phyloP scores from a whole-genome alignment of 92 coral and sea anemone genomes.

The Umimayanthus kanabou region DNA sequence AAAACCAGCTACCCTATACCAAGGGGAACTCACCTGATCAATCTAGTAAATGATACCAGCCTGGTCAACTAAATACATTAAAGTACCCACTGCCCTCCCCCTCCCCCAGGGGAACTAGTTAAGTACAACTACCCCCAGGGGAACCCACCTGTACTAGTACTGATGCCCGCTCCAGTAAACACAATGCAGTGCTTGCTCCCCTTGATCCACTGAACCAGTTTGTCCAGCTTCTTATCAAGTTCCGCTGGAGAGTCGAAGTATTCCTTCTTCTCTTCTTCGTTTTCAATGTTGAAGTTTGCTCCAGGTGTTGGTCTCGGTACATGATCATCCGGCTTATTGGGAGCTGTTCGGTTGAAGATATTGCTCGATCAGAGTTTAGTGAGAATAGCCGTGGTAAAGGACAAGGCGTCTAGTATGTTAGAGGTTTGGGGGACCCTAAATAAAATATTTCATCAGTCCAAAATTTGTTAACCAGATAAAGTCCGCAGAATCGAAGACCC shows the following conservation, averaged over 20 bases:
- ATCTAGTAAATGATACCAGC: too few relatives aligned
- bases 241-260: slow-evolving; percentile 57
- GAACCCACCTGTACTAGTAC: slow-evolving; percentile 60
- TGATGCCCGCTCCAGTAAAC: slow-evolving; percentile 75
- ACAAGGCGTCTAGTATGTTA: background rate
- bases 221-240: slow-evolving; percentile 58
- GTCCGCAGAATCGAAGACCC: too few relatives aligned
- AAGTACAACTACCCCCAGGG: background rate
- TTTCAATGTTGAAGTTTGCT: slow-evolving; percentile 54
- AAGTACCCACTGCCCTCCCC: too few relatives aligned
- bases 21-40: too few relatives aligned
- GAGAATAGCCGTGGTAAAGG: background rate
- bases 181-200: slow-evolving; percentile 72
- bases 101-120: too few relatives aligned
- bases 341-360: background rate
- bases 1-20: too few relatives aligned
- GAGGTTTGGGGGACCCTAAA: too few relatives aligned
- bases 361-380: background rate
- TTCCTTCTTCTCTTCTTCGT: slow-evolving; percentile 67
- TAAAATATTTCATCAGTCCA: too few relatives aligned
- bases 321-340: background rate
- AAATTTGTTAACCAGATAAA: too few relatives aligned
- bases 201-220: slow-evolving; percentile 60
- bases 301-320: slow-evolving; percentile 33
- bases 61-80: too few relatives aligned